Evolutionary conservation across 2,113 vertebrate species (phyloP).

Genomic region (Plectropomus leopardus): DNA sequence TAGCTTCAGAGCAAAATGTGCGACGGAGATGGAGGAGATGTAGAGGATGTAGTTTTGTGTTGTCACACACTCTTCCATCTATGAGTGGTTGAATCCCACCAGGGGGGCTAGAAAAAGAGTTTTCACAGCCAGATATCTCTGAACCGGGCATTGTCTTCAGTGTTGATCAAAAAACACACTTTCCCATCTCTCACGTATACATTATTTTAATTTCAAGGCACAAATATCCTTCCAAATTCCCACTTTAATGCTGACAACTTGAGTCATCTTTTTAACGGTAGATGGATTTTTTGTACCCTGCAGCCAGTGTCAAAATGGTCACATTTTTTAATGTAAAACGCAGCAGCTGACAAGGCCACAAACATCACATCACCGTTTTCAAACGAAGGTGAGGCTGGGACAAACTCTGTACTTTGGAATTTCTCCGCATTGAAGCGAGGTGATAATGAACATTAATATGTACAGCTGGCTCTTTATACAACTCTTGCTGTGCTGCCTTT

Average conservation of each 20-base stretch:
- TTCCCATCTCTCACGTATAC: background rate
- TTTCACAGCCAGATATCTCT: constrained; percentile 33
- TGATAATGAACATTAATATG: constrained; percentile 76
- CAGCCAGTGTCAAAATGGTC: constrained; percentile 27
- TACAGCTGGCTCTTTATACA: constrained; percentile 69
- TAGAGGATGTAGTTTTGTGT: constrained; percentile 27
- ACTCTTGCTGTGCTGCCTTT: constrained; percentile 73
- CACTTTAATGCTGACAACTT: constrained; percentile 1
- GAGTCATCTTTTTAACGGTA: background rate
- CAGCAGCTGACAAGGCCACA: constrained; percentile 46
- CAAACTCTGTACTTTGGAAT: constrained; percentile 63
- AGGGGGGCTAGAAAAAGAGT: constrained; percentile 7
- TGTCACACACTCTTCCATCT: constrained; percentile 34
- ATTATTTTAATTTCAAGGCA: constrained; percentile 16
- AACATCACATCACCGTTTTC: constrained; percentile 46
- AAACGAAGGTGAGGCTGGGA: constrained; percentile 57
- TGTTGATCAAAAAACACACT: background rate
- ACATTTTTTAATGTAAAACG: constrained; percentile 48
- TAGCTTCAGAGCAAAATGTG: constrained; percentile 19
- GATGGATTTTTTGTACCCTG: constrained; percentile 9
- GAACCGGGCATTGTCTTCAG: constrained; percentile 6
- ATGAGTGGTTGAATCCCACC: constrained; percentile 31
- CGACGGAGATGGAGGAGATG: constrained; percentile 15
- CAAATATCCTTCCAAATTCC: background rate
- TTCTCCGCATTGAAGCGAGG: constrained; percentile 60